Conservation (phyloP, 2,113 vertebrate species). For the Romanogobio albipinnatus region DNA sequence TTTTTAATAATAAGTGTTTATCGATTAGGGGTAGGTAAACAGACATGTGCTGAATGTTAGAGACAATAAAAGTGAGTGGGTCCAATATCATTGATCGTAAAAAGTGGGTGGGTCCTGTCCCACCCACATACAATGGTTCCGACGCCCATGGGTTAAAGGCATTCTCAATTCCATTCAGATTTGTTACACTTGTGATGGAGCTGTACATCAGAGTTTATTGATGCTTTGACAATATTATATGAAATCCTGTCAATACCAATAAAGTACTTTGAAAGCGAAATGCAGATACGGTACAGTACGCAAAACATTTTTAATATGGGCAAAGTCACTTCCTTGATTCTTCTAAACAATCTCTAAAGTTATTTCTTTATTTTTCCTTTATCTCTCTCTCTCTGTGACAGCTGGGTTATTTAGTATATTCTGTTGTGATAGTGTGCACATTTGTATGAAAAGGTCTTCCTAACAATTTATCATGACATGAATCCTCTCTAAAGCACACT, state of each 20-base stretch:
- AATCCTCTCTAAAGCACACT: neutral
- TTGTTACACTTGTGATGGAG: neutral
- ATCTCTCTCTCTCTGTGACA: neutral
- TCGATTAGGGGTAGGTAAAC: too few relatives aligned
- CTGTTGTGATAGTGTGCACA: neutral
- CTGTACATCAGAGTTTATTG: neutral
- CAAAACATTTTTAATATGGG: neutral
- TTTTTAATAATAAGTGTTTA: too few relatives aligned
- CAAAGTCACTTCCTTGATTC: neutral
- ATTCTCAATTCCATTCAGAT: neutral
- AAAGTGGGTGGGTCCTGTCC: too few relatives aligned
- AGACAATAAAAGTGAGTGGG: too few relatives aligned
- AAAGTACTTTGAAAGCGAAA: neutral
- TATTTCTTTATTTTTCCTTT: neutral
- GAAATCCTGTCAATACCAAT: neutral
- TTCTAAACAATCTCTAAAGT: neutral
- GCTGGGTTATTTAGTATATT: neutral
- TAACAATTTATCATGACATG: neutral
- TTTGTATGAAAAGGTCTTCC: constrained; percentile 18
- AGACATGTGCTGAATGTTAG: too few relatives aligned
- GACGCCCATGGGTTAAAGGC: too few relatives aligned
- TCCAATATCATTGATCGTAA: too few relatives aligned
- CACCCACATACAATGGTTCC: too few relatives aligned
- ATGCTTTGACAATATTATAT: neutral
- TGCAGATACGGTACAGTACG: neutral